These are phyloP conservation scores for Lepus oiostolus DNA, from an alignment of 2,797 vertebrate species.

Conservation along the genomic window DNA sequence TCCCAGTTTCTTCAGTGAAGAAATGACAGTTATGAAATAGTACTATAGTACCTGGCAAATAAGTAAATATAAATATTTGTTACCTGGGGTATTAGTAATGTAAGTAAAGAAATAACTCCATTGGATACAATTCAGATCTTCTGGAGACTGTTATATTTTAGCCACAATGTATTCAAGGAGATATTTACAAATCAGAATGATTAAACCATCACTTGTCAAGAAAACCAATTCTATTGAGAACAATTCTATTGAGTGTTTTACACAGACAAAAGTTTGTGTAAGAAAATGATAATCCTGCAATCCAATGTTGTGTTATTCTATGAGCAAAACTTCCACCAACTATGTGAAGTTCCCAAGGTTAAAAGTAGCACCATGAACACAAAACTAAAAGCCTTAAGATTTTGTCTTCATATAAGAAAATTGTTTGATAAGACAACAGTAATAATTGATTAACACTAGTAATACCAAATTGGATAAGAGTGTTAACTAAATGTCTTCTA, in stretches of 20 bases:
- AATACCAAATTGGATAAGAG: not conserved
- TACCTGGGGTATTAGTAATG: not conserved
- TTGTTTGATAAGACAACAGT: not conserved
- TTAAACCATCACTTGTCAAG: not conserved
- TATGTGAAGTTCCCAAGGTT: not conserved
- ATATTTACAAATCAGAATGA: constrained; percentile 9
- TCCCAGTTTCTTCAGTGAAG: not conserved
- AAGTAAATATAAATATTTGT: constrained; percentile 21
- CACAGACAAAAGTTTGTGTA: not conserved
- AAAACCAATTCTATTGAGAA: not conserved
- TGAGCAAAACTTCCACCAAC: not conserved
- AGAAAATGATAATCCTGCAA: not conserved
- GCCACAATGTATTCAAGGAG: not conserved
- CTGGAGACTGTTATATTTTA: not conserved
- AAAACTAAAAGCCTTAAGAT: constrained; percentile 1
- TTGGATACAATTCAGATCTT: not conserved
- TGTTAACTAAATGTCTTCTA: not conserved
- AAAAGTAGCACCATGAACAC: not conserved
- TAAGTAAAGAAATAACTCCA: not conserved
- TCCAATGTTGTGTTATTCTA: not conserved
- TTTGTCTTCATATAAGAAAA: constrained; percentile 43
- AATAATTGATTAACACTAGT: not conserved
- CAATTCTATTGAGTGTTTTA: not conserved
- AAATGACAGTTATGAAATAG: not conserved
- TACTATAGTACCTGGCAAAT: not conserved